Percentiles rank a stretch among this genome's conserved stretches.
phyloP scores from a whole-genome alignment of 2,797 vertebrate genomes.

The Lithobates pipiens region DNA sequence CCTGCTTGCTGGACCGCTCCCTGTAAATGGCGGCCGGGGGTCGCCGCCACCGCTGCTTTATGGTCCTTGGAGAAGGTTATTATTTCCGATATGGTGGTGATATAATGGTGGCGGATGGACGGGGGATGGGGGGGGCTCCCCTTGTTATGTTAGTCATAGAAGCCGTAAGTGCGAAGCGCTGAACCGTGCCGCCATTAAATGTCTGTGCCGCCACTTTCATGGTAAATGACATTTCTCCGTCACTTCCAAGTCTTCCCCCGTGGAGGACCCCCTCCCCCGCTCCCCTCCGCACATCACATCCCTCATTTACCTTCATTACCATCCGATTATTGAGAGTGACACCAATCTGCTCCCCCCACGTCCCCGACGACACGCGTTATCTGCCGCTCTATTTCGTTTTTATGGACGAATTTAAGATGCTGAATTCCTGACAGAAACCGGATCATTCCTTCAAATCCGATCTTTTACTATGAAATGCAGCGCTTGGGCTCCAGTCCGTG shows the following conservation, averaged over 20 bases:
- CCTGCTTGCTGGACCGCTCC: constrained; percentile 33
- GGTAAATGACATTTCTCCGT: constrained; percentile 50
- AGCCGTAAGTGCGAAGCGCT: constrained; percentile 44
- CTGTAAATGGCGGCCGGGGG: constrained; percentile 29
- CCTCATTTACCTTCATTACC: constrained; percentile 45
- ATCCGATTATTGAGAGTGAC: too few species aligned
- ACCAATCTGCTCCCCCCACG: too few species aligned
- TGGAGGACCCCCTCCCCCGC: constrained; percentile 49
- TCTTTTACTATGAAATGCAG: too few species aligned
- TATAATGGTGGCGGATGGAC: constrained; percentile 53
- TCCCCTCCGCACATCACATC: constrained; percentile 41
- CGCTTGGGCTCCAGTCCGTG: too few species aligned
- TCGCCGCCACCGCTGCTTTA: constrained; percentile 17
- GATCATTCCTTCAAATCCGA: too few species aligned
- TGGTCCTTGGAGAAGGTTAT: constrained; percentile 54
- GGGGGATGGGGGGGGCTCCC: not conserved
- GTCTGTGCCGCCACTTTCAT: constrained; percentile 42
- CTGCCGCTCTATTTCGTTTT: too few species aligned
- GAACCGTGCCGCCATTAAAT: constrained; percentile 42
- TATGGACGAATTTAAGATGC: too few species aligned
- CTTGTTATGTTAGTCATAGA: constrained; percentile 55
- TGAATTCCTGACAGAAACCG: too few species aligned
- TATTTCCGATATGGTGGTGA: constrained; percentile 46
- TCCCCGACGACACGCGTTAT: too few species aligned
- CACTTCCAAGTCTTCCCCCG: constrained; percentile 21